Evolutionary conservation across 2,113 vertebrate genomes (phyloP), one percentile per base, ranked within the genome.

Genomic region (Machaerirhynchus nigripectus): DNA sequence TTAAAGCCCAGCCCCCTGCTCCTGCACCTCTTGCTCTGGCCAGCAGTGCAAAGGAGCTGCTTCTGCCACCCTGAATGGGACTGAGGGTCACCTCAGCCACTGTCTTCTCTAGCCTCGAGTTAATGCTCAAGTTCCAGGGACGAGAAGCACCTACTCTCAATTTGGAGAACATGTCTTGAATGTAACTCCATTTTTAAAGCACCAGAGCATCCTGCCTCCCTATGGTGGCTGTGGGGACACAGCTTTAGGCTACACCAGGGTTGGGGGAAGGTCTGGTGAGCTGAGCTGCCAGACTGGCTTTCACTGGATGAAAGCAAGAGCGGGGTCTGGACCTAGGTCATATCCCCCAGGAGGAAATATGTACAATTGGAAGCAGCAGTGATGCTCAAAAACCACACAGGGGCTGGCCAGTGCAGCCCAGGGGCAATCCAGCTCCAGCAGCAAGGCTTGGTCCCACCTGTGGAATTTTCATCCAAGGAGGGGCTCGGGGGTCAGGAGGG

Each of bases 261-360:
- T 35, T 53, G 42, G 31, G 39, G n/a, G 40, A 49, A 15, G 24
- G 40, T 10, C 60, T 17, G 15, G 16, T 35, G 47, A 82, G 52
- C 47, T 9, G 31, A 75, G 73, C 59, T 90, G 83, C 16, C 52
- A 30, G 65, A 33, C 39, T 5, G 2, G 30, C 40, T 53, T 40
- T 35, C 40, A 13, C 28, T n/a, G 75, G 19, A 52, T 15, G 40
- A 53, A 84, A 37, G 33, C 27, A 52, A 68, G 33, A 68, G 53
- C 2, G 0, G 39, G 8, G 10, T 64, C 80, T 40, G 73, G 63
- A 39, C 24, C 7, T 55, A 44, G 27, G 49, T 13, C 42, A 12
- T 3, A 17, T 1, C 6, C 28, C 27, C 9, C 15, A 44, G n/a
- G 42, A 53, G 11, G n/a, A 69, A 60, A 75, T 17, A 6, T 0